Evolutionary conservation across 2,888 invertebrate genomes (phyloP).

Genomic region (Dryadula phaetusa): DNA sequence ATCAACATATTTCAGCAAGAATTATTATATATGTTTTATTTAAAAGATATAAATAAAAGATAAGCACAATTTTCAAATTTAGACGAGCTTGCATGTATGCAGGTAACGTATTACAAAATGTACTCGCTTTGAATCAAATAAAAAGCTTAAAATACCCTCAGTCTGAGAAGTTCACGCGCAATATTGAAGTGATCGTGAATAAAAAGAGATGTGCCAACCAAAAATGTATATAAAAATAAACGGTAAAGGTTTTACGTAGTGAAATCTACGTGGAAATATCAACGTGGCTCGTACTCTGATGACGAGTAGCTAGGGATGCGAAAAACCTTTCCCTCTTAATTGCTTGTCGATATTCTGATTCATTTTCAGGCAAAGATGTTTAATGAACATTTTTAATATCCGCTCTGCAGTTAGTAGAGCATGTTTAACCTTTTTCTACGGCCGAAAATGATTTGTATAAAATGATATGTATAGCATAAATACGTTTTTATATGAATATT

Average conservation of each 20-base stretch:
- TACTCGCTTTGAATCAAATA: conserved; percentile 34
- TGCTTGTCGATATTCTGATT: conserved; percentile 53
- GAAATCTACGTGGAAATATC: conserved; percentile 84
- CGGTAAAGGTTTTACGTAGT: conserved; percentile 80
- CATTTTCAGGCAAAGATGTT: conserved; percentile 24
- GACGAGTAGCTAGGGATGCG: conserved; percentile 74
- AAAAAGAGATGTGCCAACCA: conserved; percentile 74
- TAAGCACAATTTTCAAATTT: background rate
- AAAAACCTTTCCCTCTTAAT: conserved; percentile 36
- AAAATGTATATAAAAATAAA: conserved; percentile 81
- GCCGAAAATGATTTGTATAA: conserved; percentile 1
- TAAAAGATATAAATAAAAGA: background rate
- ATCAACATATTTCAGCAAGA: background rate
- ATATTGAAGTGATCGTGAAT: conserved; percentile 70
- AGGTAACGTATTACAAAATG: conserved; percentile 25
- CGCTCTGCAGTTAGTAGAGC: conserved; percentile 10
- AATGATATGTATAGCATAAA: background rate
- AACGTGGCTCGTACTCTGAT: conserved; percentile 78
- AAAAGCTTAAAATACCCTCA: conserved; percentile 43
- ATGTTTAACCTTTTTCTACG: conserved; percentile 4
- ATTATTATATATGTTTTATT: background rate
- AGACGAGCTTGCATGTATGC: background rate
- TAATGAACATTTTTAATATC: conserved; percentile 23
- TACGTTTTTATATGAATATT: background rate
- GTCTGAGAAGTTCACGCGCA: conserved; percentile 56